Evolutionary conservation across 1,140 invertebrate species (phyloP), one percentile per base, ranked within the genome.

Genomic region (Pseudomyrmex cubaensis): DNA sequence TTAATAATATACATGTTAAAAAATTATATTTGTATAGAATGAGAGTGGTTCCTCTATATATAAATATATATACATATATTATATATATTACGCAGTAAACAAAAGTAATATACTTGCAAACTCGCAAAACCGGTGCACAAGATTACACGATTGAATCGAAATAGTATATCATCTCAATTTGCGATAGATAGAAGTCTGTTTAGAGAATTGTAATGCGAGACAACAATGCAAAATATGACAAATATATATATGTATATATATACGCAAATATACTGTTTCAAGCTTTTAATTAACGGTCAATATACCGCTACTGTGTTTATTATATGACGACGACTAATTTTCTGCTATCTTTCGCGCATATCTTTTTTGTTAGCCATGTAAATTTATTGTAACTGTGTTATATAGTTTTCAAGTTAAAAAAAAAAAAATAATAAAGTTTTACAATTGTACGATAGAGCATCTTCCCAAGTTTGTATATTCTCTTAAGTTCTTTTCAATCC

Each of bases 21-120:
- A 72, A 87, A 89, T 56, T 84, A 75, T 86, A 87, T 89, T 86
- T 89, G 73, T 84, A 89, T 84, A 61, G 84, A 86, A 57, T 83
- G 75, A 89, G 72, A 82, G 83, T 87, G 70, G 85, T 89, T 89
- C 75, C 87, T 87, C 54, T 67, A 54, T 17, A 64, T 54, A 62
- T 82, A 70, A 72, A 57, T 62, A 62, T 57, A 63, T 59, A 52
- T 25, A 56, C 44, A 70, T 62, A 75, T 76, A 50, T 62, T 62
- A 63, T 20, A 63, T 17, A 67, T 66, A 66, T 64, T 48, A 22
- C 44, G 44, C 76, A 72, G 35, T 70, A 48, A 78, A 70, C 20
- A 61, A 70, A 61, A 35, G 59, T 3, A 35, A 13, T 52, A 56
- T 13, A 25, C 25, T 2, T 17, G 10, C 76, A 22, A 66, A 46